Base-by-base conservation (phyloP, 2,113 vertebrate species). In the Lucifuga dentata region DNA sequence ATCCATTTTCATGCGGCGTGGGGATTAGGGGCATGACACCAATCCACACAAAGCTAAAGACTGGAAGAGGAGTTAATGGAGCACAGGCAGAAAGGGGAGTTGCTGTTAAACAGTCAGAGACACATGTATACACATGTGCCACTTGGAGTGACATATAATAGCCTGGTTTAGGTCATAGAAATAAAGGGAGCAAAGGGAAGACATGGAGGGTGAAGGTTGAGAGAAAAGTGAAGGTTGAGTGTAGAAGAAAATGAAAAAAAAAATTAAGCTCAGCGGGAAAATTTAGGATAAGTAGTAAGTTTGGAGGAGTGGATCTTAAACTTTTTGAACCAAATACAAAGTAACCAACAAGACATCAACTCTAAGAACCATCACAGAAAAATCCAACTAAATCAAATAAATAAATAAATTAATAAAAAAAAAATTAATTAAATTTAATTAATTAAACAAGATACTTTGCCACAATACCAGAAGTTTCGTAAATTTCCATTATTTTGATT, bases 41-140 rank as follows among this genome's bases (percentile, higher is more conserved):
- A 90, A 88, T 91, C 87, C 86, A 83, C 87, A 87, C 84, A 84
- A 63, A 80, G 74, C 86, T 84, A 83, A 89, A 84, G 69, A 88
- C 73, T 59, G 63, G 78, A 73, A 80, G 73, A 52, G 23, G 69
- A 88, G 74, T 77, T 85, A 87, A 90, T 89, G 77, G 88, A 83
- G 80, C 80, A 60, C 26, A 69, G 56, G 71, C 57, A 55, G 59
- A 78, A 41, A 51, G 62, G 53, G 15, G 2, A 67, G 59, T 35
- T 50, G 43, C n/a, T 35, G 52, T 35, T 23, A 43, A 24, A 32
- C 39, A 26, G 3, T 45, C 41, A 36, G 36, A 60, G 16, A 68
- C 29, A 68, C 52, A 60, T 23, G 35, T 43, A 29, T 41, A 50
- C 32, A 58, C 33, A 52, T n/a, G 13, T 38, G 48, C 52, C 38